These are phyloP conservation scores for Cataglyphis cursor DNA, from an alignment of 2,888 invertebrate genomes.

Conservation along the genomic window DNA sequence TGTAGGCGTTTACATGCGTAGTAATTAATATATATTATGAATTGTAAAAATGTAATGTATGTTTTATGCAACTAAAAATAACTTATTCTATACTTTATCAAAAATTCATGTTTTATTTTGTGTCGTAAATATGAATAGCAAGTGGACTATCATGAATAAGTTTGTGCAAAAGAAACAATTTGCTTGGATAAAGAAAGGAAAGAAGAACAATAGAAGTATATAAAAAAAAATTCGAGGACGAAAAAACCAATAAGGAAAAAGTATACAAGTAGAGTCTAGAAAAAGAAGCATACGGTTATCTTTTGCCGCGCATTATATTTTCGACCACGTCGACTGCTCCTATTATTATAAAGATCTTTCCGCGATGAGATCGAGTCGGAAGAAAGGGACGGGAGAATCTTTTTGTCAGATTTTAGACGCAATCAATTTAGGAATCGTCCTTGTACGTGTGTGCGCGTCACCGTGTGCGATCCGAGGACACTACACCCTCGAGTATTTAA, in stretches of 20 bases:
- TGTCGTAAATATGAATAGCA: neutral
- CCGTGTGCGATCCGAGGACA: constrained; percentile 76
- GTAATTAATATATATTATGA: neutral
- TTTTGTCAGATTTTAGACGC: constrained; percentile 79
- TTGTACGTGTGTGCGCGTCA: constrained; percentile 48
- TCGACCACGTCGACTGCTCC: neutral
- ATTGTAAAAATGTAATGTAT: neutral
- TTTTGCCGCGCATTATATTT: neutral
- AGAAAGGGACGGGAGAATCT: constrained; percentile 47
- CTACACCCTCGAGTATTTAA: constrained; percentile 83
- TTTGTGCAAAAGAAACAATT: constrained; percentile 16
- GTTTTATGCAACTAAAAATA: neutral
- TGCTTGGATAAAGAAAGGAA: neutral
- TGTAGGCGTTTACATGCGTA: neutral
- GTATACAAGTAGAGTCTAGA: neutral
- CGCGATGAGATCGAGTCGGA: neutral
- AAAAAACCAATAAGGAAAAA: neutral
- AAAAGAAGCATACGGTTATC: neutral
- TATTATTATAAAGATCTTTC: neutral
- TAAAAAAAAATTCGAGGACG: constrained; percentile 10
- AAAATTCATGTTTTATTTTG: neutral
- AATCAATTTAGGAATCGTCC: constrained; percentile 78
- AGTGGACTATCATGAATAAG: neutral
- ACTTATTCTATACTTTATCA: neutral
- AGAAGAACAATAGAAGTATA: constrained; percentile 1